These are phyloP conservation scores for Melanogrammus aeglefinus DNA, from an alignment of 2,797 vertebrate species.

Conservation along the genomic window DNA sequence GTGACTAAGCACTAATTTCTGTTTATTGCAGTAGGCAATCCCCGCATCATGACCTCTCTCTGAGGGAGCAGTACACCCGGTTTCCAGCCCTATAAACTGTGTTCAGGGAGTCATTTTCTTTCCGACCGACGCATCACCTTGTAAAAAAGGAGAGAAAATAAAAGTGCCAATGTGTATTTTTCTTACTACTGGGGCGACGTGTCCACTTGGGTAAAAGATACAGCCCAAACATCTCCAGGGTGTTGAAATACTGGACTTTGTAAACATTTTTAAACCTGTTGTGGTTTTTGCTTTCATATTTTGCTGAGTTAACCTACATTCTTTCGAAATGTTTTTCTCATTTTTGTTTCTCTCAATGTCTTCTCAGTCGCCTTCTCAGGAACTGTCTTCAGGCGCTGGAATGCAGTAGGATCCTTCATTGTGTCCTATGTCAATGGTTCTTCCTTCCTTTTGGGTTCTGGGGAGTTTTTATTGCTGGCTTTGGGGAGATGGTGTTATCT, in stretches of 20 bases:
- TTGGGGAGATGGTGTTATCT: background rate
- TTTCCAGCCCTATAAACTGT: conserved; percentile 54
- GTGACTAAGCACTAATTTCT: conserved; percentile 44
- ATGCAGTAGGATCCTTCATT: background rate
- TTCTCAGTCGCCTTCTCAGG: background rate
- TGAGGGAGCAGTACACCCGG: conserved; percentile 7
- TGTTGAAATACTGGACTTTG: background rate
- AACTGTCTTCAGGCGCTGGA: background rate
- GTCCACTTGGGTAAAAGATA: background rate
- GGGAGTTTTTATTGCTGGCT: background rate
- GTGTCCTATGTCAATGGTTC: background rate
- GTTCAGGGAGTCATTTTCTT: background rate
- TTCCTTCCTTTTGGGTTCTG: background rate
- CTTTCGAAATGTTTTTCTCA: background rate
- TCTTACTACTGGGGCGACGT: background rate
- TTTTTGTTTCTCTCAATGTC: background rate
- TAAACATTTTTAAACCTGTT: background rate
- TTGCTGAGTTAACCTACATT: background rate
- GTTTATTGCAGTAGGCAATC: conserved; percentile 55
- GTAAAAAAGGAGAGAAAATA: background rate
- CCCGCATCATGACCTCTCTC: conserved; percentile 43
- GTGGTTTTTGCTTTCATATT: background rate
- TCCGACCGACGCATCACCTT: conserved; percentile 3
- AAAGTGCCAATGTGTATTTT: background rate
- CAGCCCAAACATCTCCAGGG: background rate